A percentile compares a stretch with the other conserved stretches of the same genome.
Conservation (phyloP, 2,113 vertebrate species). For the Lepus europaeus region DNA sequence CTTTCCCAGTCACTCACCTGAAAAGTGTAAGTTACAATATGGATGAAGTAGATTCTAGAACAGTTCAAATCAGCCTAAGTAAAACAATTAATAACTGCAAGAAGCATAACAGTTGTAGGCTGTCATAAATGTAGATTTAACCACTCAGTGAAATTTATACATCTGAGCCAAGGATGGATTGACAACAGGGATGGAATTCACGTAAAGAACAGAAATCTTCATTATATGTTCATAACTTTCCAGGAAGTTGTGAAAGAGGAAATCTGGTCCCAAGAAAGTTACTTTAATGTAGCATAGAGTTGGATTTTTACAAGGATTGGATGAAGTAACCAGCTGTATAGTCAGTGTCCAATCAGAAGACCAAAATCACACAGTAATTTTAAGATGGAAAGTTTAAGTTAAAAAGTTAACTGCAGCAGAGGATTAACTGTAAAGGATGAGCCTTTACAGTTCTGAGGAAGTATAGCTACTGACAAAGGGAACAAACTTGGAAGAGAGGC, state of each 20-base stretch:
- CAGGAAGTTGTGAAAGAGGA: not conserved
- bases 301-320: constrained; percentile 7
- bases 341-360: not conserved
- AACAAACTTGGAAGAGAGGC: not conserved
- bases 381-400: not conserved
- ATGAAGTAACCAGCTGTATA: not conserved
- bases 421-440: not conserved
- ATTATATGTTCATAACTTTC: not conserved
- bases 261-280: not conserved
- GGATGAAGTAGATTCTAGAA: not conserved
- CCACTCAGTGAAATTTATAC: not conserved
- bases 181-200: not conserved
- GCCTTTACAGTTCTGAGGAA: not conserved
- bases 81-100: not conserved
- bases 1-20: not conserved
- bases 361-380: not conserved
- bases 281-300: not conserved
- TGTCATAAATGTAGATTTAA: not conserved
- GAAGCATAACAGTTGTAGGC: not conserved
- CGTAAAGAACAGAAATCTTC: not conserved
- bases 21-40: not conserved
- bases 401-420: not conserved
- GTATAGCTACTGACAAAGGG: not conserved
- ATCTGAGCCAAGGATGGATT: not conserved
- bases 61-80: not conserved